These are phyloP conservation scores for Oreochromis aureus DNA, from an alignment of 2,113 vertebrate species.

Conservation along the genomic window DNA sequence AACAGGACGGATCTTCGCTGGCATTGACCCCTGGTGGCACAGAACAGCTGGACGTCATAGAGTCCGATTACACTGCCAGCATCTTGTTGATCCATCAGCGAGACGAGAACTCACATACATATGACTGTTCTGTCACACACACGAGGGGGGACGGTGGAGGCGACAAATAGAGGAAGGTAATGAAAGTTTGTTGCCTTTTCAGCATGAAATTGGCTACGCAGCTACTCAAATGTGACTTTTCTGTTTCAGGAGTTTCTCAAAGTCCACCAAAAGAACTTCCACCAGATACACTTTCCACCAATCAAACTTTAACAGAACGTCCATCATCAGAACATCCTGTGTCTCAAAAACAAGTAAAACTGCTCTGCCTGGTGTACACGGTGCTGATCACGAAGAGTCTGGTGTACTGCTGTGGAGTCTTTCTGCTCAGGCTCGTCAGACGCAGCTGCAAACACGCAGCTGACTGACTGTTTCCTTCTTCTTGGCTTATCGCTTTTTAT, in stretches of 20 bases:
- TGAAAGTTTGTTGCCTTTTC: background rate
- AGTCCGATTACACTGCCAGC: background rate
- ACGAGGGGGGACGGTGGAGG: background rate
- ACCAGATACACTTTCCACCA: too few species aligned
- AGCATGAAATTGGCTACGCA: background rate
- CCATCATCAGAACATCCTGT: too few species aligned
- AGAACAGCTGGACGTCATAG: background rate
- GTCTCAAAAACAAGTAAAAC: too few species aligned
- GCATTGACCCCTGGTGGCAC: background rate
- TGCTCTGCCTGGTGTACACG: too few species aligned
- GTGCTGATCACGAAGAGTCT: too few species aligned
- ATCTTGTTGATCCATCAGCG: background rate
- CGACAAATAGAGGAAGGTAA: background rate
- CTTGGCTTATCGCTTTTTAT: background rate
- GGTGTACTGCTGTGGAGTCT: too few species aligned
- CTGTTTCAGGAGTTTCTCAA: too few species aligned
- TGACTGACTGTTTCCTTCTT: background rate
- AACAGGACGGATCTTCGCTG: background rate
- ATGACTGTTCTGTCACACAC: background rate
- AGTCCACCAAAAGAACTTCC: too few species aligned
- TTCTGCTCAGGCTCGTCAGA: too few species aligned
- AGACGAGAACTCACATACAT: background rate
- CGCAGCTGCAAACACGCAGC: too few species aligned
- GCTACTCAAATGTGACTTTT: background rate
- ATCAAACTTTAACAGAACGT: too few species aligned